A percentile compares a stretch with the other conserved stretches of the same genome.
phyloP scores from a whole-genome alignment of 2,888 invertebrate species.

The Apocheima hispidaria region DNA sequence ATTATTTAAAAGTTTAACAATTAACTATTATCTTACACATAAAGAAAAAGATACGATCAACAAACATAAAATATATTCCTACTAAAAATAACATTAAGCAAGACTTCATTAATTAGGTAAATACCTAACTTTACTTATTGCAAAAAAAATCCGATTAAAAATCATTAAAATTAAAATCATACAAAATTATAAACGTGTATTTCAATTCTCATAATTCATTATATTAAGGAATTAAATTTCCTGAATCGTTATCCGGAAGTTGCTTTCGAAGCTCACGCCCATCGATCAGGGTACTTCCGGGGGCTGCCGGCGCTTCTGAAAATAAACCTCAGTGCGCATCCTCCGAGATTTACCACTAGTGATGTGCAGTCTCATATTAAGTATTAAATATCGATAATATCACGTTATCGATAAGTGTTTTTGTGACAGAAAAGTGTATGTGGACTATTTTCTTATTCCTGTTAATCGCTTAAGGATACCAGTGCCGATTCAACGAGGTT shows the following conservation, averaged over 20 bases:
- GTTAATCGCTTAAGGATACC: no score
- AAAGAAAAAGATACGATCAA: no score
- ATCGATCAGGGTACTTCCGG: constrained; percentile 73
- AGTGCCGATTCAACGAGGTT: no score
- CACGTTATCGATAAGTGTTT: neutral
- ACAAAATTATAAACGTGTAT: neutral
- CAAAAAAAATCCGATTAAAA: no score
- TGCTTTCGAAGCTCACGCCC: constrained; percentile 71
- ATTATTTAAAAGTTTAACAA: no score
- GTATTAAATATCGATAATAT: constrained; percentile 3
- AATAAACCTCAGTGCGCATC: constrained; percentile 52
- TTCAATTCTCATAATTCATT: neutral
- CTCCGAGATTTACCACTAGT: constrained; percentile 25
- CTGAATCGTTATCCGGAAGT: constrained; percentile 63
- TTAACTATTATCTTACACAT: no score
- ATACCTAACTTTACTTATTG: no score
- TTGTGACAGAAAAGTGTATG: no score
- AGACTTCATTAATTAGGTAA: no score
- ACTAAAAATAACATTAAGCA: no score
- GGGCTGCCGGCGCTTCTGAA: constrained; percentile 47
- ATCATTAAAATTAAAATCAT: no score
- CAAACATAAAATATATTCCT: neutral
- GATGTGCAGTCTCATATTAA: neutral
- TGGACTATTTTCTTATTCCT: no score
- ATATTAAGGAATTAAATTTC: constrained; percentile 14